Base-by-base conservation (phyloP, 2,797 vertebrate species). In the Anabacerthia variegaticeps region DNA sequence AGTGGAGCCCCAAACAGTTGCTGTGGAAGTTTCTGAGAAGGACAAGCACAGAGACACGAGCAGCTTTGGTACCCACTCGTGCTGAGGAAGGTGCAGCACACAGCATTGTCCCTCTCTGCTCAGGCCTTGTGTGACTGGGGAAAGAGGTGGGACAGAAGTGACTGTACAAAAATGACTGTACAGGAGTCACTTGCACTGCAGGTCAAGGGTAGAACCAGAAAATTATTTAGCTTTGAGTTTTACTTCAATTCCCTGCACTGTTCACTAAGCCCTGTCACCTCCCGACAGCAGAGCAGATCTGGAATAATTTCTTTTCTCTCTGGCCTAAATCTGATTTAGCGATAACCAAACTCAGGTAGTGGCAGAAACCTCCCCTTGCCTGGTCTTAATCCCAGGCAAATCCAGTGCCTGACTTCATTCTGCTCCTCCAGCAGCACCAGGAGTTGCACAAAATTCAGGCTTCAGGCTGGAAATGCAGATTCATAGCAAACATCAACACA, bases 401-500 rank as follows among this genome's bases (percentile, higher is more conserved):
- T 10, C 21, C 8, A 6, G 37, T 12, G 28, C 34, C 41, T 84
- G n/a, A 54, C 7, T 4, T 11, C 67, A 37, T 2, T 2, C 86
- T 51, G 74, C 66, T 84, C 28, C n/a, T 54, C 43, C 28, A 44
- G 68, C 88, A 39, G n/a, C 12, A 39, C 37, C 28, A 48, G 1
- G 0, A 65, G 37, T 20, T 59, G 49, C 85, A 89, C 69, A 23
- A 37, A 71, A 80, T 22, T 65, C 49, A 37, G 55, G 5, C 32
- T 66, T 43, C 43, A n/a, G 32, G 54, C 10, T 89, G 94, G 79
- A 92, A 90, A 46, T 10, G 55, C 58, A 72, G 66, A 88, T 43
- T 95, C 89, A 52, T 27, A 88, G 24, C 79, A 62, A 88, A 63
- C 39, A 41, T 32, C 12, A 12, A 36, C 58, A 48, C 36, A 17